Conservation (phyloP, 2,797 vertebrate species). For the Sardinella longiceps region DNA sequence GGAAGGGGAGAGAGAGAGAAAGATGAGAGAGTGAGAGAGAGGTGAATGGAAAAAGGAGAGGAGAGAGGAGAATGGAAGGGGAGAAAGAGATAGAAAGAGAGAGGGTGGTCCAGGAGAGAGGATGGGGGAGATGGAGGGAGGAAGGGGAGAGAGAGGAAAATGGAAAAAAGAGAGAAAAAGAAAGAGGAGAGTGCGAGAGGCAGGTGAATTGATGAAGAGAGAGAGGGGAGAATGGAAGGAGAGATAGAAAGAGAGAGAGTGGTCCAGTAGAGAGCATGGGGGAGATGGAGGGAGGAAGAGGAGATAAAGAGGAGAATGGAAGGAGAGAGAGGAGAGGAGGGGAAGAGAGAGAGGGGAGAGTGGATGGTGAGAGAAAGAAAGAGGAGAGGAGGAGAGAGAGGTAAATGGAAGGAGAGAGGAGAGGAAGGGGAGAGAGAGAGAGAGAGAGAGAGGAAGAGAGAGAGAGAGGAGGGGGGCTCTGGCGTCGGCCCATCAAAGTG, state of each 20-base stretch:
- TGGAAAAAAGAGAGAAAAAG: too few species aligned
- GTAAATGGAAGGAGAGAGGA: too few species aligned
- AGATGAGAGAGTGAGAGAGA: background rate
- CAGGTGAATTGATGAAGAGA: too few species aligned
- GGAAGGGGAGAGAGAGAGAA: background rate
- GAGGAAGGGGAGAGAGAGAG: background rate
- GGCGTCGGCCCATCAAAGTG: conserved; percentile 33
- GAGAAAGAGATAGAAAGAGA: background rate
- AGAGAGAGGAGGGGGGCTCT: too few species aligned
- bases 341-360: background rate
- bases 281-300: background rate
- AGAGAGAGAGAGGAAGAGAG: background rate
- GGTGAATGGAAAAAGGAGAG: too few species aligned
- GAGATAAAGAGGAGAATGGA: too few species aligned
- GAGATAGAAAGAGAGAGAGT: background rate
- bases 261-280: background rate
- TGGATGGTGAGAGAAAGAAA: background rate
- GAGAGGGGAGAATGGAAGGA: too few species aligned
- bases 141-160: background rate
- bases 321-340: background rate
- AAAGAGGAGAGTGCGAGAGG: background rate
- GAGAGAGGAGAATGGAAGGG: too few species aligned
- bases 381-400: background rate
- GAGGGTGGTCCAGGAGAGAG: too few species aligned
- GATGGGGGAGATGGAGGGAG: too few species aligned